Percentiles rank a stretch among this genome's conserved stretches.
These are phyloP conservation scores for Semotilus atromaculatus DNA, from an alignment of 2,797 vertebrate genomes.

Conservation along the genomic window DNA sequence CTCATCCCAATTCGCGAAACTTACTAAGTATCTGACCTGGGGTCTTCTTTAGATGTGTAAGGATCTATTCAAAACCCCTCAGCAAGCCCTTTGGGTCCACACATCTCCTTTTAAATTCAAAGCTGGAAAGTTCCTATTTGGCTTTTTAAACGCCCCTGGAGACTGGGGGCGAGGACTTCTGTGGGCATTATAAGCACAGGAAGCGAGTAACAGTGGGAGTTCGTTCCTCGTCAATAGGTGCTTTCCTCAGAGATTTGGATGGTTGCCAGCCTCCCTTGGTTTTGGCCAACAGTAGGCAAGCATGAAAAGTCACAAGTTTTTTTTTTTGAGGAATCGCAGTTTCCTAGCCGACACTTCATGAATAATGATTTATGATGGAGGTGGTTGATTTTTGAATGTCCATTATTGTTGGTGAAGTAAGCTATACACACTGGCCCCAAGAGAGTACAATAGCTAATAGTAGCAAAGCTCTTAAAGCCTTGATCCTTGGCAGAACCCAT, in stretches of 20 bases:
- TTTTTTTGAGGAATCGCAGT: constrained; percentile 46
- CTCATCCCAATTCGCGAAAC: constrained; percentile 48
- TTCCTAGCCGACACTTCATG: constrained; percentile 65
- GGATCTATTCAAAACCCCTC: constrained; percentile 33
- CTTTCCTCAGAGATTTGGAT: constrained; percentile 70
- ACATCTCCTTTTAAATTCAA: constrained; percentile 43
- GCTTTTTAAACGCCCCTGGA: constrained; percentile 63
- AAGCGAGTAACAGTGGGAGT: constrained; percentile 75
- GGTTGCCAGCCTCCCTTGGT: constrained; percentile 65
- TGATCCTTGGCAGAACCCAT: constrained; percentile 29
- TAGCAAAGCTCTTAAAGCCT: constrained; percentile 35
- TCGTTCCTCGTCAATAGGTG: constrained; percentile 75
- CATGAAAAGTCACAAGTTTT: constrained; percentile 37
- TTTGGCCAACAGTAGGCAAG: constrained; percentile 58
- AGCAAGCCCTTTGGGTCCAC: constrained; percentile 37
- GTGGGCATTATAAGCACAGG: constrained; percentile 71
- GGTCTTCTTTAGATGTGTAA: constrained; percentile 9
- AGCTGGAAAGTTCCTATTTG: constrained; percentile 44
- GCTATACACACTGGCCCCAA: neutral
- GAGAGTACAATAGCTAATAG: constrained; percentile 29
- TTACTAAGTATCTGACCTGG: constrained; percentile 38
- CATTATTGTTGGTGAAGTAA: constrained; percentile 42
- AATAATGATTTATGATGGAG: constrained; percentile 67
- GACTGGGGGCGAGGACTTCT: constrained; percentile 66
- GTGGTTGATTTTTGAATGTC: constrained; percentile 28